A percentile compares a stretch with the other conserved stretches of the same genome.
These are phyloP conservation scores for Glaucidium brasilianum DNA, from an alignment of 2,113 vertebrate genomes.

Conservation along the genomic window DNA sequence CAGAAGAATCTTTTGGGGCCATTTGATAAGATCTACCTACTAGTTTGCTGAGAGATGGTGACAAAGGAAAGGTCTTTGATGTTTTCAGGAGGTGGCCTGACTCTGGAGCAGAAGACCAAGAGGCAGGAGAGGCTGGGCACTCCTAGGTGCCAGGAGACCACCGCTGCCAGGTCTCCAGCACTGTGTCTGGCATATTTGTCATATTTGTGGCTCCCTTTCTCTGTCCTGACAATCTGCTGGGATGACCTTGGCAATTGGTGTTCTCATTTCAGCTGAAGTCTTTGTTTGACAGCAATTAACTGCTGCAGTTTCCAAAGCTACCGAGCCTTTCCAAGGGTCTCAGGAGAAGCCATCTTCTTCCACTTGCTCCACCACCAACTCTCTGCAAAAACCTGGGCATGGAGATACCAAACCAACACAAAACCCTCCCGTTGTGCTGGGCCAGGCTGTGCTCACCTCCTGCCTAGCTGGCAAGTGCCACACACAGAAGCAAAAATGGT, in stretches of 20 bases:
- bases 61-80: background rate
- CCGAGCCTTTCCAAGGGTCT: background rate
- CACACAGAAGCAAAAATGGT: rapidly evolving
- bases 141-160: background rate
- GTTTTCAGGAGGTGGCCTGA: background rate
- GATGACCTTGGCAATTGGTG: background rate
- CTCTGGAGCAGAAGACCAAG: background rate
- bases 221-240: background rate
- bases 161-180: background rate
- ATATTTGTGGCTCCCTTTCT: background rate
- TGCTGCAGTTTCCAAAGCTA: background rate
- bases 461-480: background rate
- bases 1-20: background rate
- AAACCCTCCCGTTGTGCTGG: background rate
- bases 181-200: no score
- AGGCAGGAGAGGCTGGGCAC: background rate
- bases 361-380: background rate
- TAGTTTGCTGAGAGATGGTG: background rate
- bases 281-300: background rate
- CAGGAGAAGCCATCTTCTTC: background rate
- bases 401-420: background rate
- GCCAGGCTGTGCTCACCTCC: background rate
- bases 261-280: background rate
- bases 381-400: background rate
- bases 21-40: background rate